Base-by-base conservation (phyloP, 2,888 invertebrate species). In the Drosophila paramelanica region DNA sequence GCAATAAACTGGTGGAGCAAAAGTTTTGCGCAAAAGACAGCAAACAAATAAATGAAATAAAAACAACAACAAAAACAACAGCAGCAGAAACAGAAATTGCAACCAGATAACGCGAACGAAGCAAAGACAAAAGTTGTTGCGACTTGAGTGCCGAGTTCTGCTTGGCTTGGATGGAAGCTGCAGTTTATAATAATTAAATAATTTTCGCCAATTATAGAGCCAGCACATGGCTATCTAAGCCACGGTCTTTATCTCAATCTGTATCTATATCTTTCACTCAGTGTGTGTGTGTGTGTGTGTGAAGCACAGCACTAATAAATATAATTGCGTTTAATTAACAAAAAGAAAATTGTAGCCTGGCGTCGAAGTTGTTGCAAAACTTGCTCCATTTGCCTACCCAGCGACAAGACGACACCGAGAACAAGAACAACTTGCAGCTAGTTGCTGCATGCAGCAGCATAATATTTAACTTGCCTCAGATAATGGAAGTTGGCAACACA, bases 151-250 rank as follows among this genome's bases (percentile, higher is more conserved):
- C 13, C 23, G 13, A 58, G 45, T 39, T 56, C 25, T 46, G 53
- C 33, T 23, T 61, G 53, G 52, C 3, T 11, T 33, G 36, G 33
- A 8, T 7, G 20, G 60, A 68, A 58, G 36, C 77, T 70, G 87
- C 84, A 87, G 87, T 87, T 85, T 67, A 81, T 87, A 84, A 87
- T 87, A 85, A 85, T 85, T 85, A 85, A 87, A 85, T 87, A 84
- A 82, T 85, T 87, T 85, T 84, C 70, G 68, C 74, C 84, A 85
- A 84, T 87, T 87, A 84, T 75, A 76, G 52, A 65, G 81, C 72
- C 62, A 50, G 70, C 66, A 65, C 73, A 67, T 25, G 61, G 73
- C 64, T 62, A 68, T 68, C 71, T 66, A 65, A 78, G 31, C 43
- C 52, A 52, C 39, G n/a, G 27, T 66, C 61, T 52, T 60, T 65